Percentiles rank a stretch among this genome's conserved stretches.
phyloP scores from a whole-genome alignment of 2,888 invertebrate genomes.

The Lampropteryx suffumata region DNA sequence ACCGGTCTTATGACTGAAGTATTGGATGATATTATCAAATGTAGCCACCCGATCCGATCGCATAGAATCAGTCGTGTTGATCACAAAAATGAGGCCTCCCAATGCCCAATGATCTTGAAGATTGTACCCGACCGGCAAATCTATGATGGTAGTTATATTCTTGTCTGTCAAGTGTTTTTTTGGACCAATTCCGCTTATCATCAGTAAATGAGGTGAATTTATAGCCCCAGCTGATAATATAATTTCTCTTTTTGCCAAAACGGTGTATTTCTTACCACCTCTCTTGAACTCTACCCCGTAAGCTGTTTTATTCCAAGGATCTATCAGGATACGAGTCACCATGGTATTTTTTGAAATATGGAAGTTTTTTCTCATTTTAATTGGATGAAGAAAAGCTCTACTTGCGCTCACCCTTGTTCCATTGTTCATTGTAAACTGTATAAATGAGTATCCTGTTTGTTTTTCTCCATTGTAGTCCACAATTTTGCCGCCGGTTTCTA shows the following conservation, averaged over 20 bases:
- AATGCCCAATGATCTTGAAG: constrained; percentile 90
- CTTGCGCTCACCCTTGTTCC: constrained; percentile 89
- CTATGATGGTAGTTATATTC: constrained; percentile 81
- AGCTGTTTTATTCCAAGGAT: constrained; percentile 75
- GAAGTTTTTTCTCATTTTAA: constrained; percentile 82
- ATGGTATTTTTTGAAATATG: constrained; percentile 83
- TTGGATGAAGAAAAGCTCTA: constrained; percentile 86
- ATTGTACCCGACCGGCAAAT: constrained; percentile 88
- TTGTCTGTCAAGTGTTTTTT: constrained; percentile 81
- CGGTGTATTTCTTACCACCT: constrained; percentile 62
- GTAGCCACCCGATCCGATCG: constrained; percentile 78
- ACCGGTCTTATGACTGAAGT: constrained; percentile 68
- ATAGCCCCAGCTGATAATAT: constrained; percentile 91
- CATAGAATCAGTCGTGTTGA: constrained; percentile 86
- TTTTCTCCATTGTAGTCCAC: constrained; percentile 85
- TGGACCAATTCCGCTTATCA: constrained; percentile 91
- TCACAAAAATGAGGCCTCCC: constrained; percentile 86
- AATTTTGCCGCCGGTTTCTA: constrained; percentile 84
- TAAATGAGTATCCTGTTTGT: constrained; percentile 86
- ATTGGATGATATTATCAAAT: constrained; percentile 77
- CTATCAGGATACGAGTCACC: constrained; percentile 83
- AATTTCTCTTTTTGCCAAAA: constrained; percentile 85
- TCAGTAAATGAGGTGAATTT: constrained; percentile 90
- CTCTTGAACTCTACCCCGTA: constrained; percentile 83
- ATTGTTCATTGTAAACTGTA: constrained; percentile 86